Percentiles rank a stretch among this genome's conserved stretches.
phyloP scores from a whole-genome alignment of 30 jellyfish, hydroid and myxozoan genomes.

The Mastigias papua region DNA sequence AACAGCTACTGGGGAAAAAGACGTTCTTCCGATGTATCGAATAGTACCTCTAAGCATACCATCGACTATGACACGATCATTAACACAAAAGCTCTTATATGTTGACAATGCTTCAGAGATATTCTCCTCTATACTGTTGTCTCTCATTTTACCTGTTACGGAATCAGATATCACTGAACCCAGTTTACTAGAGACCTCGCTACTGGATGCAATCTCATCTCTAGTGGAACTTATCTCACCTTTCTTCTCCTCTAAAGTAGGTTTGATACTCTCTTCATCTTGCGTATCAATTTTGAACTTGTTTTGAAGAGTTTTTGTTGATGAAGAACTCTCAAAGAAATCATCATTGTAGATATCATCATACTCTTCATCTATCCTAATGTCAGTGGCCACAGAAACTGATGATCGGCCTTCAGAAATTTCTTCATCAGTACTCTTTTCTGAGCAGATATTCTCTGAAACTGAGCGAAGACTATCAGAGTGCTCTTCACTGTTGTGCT shows the following conservation, averaged over 20 bases:
- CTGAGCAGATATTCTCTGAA: slow-evolving; percentile 58
- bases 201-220: slow-evolving; percentile 3
- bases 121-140: slow-evolving; percentile 13
- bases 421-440: slow-evolving; percentile 46
- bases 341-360: slow-evolving; percentile 79
- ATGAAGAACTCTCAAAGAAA: slow-evolving; percentile 74
- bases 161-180: slow-evolving; percentile 16
- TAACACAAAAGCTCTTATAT: slow-evolving; percentile 67
- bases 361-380: background rate
- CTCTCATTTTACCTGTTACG: background rate
- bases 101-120: slow-evolving; percentile 23
- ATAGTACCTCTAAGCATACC: slow-evolving; percentile 77
- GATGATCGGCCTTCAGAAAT: slow-evolving; percentile 11
- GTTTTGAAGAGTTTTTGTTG: slow-evolving; percentile 6
- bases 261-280: background rate
- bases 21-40: slow-evolving; percentile 84
- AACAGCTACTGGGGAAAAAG: slow-evolving; percentile 89
- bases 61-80: slow-evolving; percentile 85
- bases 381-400: background rate
- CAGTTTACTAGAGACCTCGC: background rate
- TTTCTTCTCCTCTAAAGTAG: background rate
- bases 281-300: background rate
- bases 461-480: slow-evolving; percentile 44
- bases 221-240: background rate
- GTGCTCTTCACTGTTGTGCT: slow-evolving; percentile 5